Evolutionary conservation across 2,113 vertebrate species (phyloP).

Genomic region (Thermophis baileyi): DNA sequence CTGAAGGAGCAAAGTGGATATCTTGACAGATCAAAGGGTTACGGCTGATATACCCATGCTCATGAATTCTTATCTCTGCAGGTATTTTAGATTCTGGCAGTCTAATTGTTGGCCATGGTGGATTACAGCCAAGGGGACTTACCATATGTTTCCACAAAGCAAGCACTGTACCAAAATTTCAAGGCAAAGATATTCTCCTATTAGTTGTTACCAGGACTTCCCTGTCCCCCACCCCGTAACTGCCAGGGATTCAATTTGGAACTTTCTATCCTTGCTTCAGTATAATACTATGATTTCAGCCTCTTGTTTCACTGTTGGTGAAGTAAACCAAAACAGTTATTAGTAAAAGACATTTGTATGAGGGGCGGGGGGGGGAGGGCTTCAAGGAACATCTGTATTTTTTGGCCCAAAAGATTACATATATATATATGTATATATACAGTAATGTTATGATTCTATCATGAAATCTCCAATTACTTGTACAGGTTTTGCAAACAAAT

Average conservation of each 20-base stretch:
- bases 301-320: neutral
- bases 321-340: neutral
- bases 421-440: neutral
- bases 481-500: neutral
- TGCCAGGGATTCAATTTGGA: neutral
- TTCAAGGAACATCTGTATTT: neutral
- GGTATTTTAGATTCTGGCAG: neutral
- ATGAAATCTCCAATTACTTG: neutral
- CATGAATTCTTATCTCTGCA: neutral
- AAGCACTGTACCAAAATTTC: neutral
- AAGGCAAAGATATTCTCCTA: neutral
- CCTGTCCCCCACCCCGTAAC: neutral
- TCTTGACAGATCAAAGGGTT: neutral
- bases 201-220: neutral
- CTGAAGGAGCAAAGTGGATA: neutral
- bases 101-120: neutral
- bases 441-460: neutral
- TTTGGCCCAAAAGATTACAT: neutral
- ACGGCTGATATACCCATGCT: neutral
- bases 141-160: neutral
- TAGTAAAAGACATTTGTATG: neutral
- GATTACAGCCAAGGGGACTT: neutral
- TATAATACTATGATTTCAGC: neutral
- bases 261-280: neutral
- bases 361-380: fast-evolving